Conservation (phyloP, 2,113 vertebrate genomes). For the Actenoides lindsayi region DNA sequence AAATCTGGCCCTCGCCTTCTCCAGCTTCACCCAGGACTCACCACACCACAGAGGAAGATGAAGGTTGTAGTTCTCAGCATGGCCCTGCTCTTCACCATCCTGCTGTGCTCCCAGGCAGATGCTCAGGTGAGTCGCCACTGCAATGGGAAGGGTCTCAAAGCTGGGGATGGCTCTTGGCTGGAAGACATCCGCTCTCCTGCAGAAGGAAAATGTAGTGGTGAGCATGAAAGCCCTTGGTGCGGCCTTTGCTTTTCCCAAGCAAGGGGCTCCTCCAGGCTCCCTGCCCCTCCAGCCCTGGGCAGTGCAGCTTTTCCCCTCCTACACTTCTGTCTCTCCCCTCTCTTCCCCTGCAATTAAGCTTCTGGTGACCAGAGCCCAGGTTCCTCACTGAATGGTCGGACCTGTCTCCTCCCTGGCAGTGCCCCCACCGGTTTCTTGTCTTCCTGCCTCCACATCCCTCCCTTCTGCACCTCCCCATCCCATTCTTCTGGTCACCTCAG, state of each 20-base stretch:
- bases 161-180: neutral
- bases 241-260: neutral
- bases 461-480: neutral
- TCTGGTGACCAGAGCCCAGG: neutral
- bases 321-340: too few relatives aligned
- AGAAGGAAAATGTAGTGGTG: neutral
- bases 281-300: neutral
- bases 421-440: too few relatives aligned
- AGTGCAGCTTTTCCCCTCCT: neutral
- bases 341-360: too few relatives aligned
- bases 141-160: neutral
- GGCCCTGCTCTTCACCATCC: neutral
- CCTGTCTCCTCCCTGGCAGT: neutral
- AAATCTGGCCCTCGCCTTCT: neutral
- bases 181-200: neutral
- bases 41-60: neutral
- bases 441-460: neutral
- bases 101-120: neutral
- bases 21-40: neutral
- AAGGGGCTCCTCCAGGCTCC: neutral
- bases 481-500: too few relatives aligned
- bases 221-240: neutral
- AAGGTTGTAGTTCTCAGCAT: neutral
- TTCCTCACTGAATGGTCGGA: too few relatives aligned
- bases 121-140: neutral